Evolutionary conservation across 2,113 vertebrate genomes (phyloP).

Genomic region (Mus pahari): DNA sequence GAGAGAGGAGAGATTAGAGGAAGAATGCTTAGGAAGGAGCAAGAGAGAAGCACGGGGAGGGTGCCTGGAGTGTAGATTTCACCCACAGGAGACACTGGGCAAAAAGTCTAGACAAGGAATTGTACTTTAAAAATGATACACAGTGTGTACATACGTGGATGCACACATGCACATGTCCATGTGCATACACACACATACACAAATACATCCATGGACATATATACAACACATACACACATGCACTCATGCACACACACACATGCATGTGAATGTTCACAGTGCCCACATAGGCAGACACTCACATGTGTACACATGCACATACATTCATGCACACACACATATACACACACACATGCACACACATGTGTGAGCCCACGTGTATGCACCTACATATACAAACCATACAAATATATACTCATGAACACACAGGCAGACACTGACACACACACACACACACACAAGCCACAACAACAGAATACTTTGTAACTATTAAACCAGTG

Average conservation of each 20-base stretch:
- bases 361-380: fast-evolving
- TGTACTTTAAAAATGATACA: background rate
- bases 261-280: too few species aligned
- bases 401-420: too few species aligned
- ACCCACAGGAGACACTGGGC: background rate
- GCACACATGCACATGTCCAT: background rate
- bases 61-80: background rate
- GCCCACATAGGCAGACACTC: background rate
- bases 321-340: background rate
- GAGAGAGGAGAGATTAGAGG: background rate
- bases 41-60: background rate
- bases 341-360: too few species aligned
- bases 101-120: background rate
- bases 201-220: background rate
- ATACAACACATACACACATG: background rate
- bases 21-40: background rate
- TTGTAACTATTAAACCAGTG: background rate
- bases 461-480: background rate
- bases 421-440: too few species aligned
- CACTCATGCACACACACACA: background rate
- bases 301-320: background rate
- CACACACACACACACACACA: background rate
- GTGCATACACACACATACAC: too few species aligned
- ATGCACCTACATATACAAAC: background rate
- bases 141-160: background rate